A percentile compares a stretch with the other conserved stretches of the same genome.
Evolutionary conservation across 2,797 vertebrate species (phyloP).

Genomic region (Halcyon smyrnensis): DNA sequence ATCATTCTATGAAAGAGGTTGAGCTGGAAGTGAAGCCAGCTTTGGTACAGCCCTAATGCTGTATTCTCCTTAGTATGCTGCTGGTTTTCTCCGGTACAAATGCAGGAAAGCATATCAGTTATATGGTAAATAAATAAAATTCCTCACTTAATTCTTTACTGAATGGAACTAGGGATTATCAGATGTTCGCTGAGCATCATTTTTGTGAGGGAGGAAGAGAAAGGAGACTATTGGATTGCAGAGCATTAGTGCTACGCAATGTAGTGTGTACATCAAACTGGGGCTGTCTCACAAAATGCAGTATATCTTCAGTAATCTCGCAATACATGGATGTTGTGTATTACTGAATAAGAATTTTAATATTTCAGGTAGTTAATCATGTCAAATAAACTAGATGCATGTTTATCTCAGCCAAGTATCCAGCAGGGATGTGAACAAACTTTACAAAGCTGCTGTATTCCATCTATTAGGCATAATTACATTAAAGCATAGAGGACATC

Average conservation of each 20-base stretch:
- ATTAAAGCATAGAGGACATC: neutral
- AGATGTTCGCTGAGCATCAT: neutral
- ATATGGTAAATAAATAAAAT: neutral
- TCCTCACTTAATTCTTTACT: neutral
- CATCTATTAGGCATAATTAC: neutral
- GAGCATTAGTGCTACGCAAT: neutral
- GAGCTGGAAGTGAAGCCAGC: neutral
- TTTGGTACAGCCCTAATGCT: neutral
- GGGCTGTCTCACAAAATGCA: neutral
- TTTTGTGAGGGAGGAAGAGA: neutral
- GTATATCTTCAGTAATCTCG: neutral
- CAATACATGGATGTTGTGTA: neutral
- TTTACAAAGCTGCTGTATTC: neutral
- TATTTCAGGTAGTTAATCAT: neutral
- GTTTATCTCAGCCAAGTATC: slow-evolving; percentile 1
- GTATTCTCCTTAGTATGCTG: neutral
- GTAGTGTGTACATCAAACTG: neutral
- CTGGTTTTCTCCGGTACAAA: neutral
- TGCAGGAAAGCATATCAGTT: neutral
- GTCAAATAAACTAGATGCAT: slow-evolving; percentile 19
- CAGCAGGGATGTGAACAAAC: neutral
- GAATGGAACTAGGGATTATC: neutral
- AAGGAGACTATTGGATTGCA: neutral
- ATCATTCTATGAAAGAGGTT: neutral
- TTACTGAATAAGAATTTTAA: neutral